Conservation (phyloP, 2,797 vertebrate species). For the Poeciliopsis turneri region DNA sequence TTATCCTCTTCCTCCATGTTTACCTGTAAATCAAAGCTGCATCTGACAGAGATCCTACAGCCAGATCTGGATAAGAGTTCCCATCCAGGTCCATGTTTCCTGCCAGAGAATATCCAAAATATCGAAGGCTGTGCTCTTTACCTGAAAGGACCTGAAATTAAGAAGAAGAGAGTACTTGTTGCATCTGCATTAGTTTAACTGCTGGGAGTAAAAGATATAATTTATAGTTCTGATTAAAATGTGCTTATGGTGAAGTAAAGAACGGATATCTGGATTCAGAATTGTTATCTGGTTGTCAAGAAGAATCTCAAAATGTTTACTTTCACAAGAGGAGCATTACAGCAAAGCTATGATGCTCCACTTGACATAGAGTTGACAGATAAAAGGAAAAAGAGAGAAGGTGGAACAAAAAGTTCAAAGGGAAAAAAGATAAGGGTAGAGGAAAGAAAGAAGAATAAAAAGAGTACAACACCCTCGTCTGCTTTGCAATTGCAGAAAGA, state of each 20-base stretch:
- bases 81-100: conserved; percentile 96
- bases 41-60: conserved; percentile 94
- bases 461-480: not conserved
- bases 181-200: not conserved
- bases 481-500: not conserved
- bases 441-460: not conserved
- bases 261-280: not conserved
- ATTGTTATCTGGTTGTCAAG: not conserved
- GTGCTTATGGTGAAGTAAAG: not conserved
- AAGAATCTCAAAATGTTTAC: not conserved
- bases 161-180: not conserved
- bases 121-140: conserved; percentile 74
- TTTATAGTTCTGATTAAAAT: not conserved
- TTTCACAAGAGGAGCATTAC: not conserved
- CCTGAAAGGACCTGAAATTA: conserved; percentile 88
- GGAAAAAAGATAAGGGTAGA: too few relatives aligned
- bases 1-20: not conserved
- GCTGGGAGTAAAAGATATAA: not conserved
- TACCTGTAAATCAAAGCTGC: conserved; percentile 92
- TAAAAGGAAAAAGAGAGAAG: not conserved
- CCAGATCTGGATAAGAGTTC: conserved; percentile 95
- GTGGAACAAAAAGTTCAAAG: not conserved
- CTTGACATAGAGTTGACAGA: not conserved
- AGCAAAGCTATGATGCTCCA: not conserved
- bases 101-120: conserved; percentile 95